phyloP scores from a whole-genome alignment of 2,888 invertebrate genomes.

The Platycnemis pennipes region DNA sequence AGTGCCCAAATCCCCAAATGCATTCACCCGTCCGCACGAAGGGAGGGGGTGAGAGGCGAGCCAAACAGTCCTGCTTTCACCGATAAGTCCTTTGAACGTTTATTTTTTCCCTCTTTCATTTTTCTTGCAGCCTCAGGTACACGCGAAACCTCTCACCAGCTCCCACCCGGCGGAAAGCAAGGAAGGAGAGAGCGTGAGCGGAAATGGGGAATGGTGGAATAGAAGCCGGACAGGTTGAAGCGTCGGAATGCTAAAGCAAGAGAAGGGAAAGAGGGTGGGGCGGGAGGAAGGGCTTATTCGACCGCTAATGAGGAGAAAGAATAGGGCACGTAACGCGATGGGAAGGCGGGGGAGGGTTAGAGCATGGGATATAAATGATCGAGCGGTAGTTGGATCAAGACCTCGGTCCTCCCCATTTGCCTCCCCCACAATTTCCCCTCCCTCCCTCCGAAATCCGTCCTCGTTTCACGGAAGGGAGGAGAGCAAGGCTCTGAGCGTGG shows the following conservation, averaged over 20 bases:
- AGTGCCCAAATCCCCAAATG: no score
- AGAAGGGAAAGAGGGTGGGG: neutral
- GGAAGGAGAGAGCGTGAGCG: neutral
- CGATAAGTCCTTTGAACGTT: no score
- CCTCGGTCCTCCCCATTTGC: neutral
- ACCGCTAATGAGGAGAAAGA: neutral
- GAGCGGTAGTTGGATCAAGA: constrained; percentile 32
- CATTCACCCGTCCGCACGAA: no score
- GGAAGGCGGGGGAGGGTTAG: neutral
- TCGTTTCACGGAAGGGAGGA: neutral
- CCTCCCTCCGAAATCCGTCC: neutral
- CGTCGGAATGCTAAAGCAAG: neutral
- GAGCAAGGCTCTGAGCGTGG: neutral
- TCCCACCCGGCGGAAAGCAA: neutral
- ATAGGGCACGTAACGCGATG: neutral
- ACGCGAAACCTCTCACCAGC: no score
- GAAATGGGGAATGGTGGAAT: neutral
- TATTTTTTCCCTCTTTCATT: no score
- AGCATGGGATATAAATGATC: constrained; percentile 21
- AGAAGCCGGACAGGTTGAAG: neutral
- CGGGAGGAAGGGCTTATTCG: no score
- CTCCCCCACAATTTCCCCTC: neutral
- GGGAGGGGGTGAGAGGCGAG: no score
- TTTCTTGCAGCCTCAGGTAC: no score
- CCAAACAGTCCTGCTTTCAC: no score